Base-by-base conservation (phyloP, 2,888 invertebrate genomes). In the Carterocephalus palaemon region DNA sequence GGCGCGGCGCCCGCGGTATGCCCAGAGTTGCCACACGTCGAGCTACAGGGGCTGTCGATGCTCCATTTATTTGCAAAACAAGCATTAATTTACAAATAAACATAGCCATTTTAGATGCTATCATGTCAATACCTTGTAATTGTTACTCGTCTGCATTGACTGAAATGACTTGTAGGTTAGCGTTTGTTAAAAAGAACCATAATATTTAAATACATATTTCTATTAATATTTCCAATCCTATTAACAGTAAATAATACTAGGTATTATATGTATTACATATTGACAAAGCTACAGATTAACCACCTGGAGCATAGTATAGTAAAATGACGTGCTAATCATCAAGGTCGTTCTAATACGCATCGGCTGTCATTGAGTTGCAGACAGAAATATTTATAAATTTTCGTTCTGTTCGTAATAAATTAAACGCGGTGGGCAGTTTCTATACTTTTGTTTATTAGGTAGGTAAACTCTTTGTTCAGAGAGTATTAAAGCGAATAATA, bases 11-110 rank as follows among this genome's bases (percentile, higher is more conserved):
- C 60, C 60, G 59, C 52, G 62, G 34, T 31, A 17, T 12, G 23
- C 66, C 68, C 67, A 67, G 71, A 69, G 70, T 75, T 76, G 72
- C 76, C 73, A 78, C 76, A 76, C 59, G 67, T 71, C 70, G 33
- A 37, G 19, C 41, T 47, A 23, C 12, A 38, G 38, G 48, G 24
- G 37, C 47, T 46, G 32, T 22, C 31, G 31, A 37, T 37, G 38
- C 38, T 46, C 45, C 45, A 37, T 36, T 46, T 37, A 24, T 38
- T 20, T 20, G 31, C 40, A 37, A 38, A 46, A 37, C 23, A 31
- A 31, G 15, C 15, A 31, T 6, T 17, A 22, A 28, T 15, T 20
- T 19, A 2, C 7, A n/a, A 19, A 9, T 7, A 16, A 12, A 20
- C 3, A 33, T 5, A 7, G 4, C 2, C 9, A n/a, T n/a, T n/a